phyloP scores from a whole-genome alignment of 2,797 vertebrate genomes.

The Alfaro cultratus region DNA sequence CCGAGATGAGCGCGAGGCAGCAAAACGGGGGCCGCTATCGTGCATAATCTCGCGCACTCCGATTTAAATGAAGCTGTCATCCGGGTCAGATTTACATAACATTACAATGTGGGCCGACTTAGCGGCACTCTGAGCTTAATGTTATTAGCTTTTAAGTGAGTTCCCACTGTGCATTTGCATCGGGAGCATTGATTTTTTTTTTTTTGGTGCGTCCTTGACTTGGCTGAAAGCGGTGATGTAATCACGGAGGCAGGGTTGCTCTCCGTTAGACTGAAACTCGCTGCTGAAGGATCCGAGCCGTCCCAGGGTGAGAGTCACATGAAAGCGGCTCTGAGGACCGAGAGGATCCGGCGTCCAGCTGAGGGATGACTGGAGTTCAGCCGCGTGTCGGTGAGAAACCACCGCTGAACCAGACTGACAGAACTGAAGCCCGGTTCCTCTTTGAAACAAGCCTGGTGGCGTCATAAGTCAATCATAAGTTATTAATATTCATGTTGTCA shows the following conservation, averaged over 20 bases:
- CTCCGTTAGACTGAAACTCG: conserved; percentile 45
- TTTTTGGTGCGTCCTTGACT: conserved; percentile 63
- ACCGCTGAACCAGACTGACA: not conserved
- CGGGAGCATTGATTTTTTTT: conserved; percentile 73
- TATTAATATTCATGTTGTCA: conserved; percentile 30
- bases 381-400: conserved; percentile 2
- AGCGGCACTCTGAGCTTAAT: conserved; percentile 72
- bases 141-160: conserved; percentile 81
- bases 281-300: conserved; percentile 40
- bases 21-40: conserved; percentile 70
- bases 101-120: conserved; percentile 75
- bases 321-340: conserved; percentile 12
- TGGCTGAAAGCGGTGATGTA: conserved; percentile 75
- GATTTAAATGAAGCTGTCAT: conserved; percentile 77
- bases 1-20: conserved; percentile 57
- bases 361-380: conserved; percentile 40
- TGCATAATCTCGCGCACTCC: conserved; percentile 71
- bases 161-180: conserved; percentile 71
- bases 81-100: conserved; percentile 83
- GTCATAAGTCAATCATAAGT: conserved; percentile 34
- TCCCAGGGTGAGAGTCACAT: conserved; percentile 9
- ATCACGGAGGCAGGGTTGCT: conserved; percentile 73
- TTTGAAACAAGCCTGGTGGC: conserved; percentile 21
- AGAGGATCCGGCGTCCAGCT: conserved; percentile 29
- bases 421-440: not conserved